Conservation (phyloP, 2,888 invertebrate genomes). For the Seladonia tumulorum region DNA sequence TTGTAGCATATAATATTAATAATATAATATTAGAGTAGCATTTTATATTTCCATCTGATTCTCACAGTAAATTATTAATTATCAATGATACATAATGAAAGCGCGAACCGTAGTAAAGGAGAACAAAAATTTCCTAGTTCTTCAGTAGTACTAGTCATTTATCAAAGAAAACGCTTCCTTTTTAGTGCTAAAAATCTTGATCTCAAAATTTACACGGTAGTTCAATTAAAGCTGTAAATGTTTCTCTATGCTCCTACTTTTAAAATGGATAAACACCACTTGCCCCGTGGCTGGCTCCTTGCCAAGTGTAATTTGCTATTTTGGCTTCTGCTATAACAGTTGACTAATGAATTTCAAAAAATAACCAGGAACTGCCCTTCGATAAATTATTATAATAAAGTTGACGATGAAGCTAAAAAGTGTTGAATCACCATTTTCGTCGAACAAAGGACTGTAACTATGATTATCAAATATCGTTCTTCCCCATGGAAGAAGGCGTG, state of each 20-base stretch:
- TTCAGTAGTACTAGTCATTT: conserved; percentile 44
- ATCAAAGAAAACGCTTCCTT: conserved; percentile 52
- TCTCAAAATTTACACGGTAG: conserved; percentile 67
- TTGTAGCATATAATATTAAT: conserved; percentile 74
- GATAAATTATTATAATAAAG: conserved; percentile 61
- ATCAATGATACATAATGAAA: conserved; percentile 65
- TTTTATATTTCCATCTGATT: conserved; percentile 68
- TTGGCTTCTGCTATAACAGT: conserved; percentile 67
- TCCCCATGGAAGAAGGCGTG: conserved; percentile 43
- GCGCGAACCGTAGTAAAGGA: conserved; percentile 42
- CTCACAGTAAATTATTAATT: conserved; percentile 66
- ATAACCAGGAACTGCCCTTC: conserved; percentile 65
- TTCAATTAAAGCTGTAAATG: conserved; percentile 72
- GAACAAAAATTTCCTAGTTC: conserved; percentile 49
- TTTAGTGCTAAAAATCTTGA: conserved; percentile 54
- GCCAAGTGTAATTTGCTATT: conserved; percentile 63
- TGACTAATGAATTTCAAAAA: conserved; percentile 62
- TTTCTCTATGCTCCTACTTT: conserved; percentile 69
- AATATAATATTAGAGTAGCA: conserved; percentile 77
- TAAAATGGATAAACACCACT: conserved; percentile 64
- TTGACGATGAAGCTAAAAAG: conserved; percentile 60
- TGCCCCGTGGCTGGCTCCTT: conserved; percentile 47
- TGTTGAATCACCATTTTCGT: conserved; percentile 54
- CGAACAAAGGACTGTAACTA: conserved; percentile 58
- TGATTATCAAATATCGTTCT: conserved; percentile 52